Evolutionary conservation across 2,888 invertebrate genomes (phyloP), one percentile per base, ranked within the genome.

Genomic region (Acheta domesticus): DNA sequence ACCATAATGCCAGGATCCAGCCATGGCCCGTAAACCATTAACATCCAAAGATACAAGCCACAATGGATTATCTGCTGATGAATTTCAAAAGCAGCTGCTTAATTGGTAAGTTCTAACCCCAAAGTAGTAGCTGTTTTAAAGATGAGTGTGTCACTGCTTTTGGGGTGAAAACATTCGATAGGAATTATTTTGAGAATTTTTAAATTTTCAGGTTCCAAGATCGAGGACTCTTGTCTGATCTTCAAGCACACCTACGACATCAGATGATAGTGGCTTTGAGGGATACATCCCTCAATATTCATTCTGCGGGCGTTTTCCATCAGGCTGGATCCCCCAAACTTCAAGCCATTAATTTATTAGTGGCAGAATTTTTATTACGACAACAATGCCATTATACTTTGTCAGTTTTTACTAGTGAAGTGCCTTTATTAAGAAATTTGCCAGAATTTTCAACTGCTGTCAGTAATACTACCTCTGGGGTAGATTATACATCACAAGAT

Each of bases 361-460:
- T 92, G 76, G 90, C 90, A 12, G 92, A 92, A 85, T 91, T 90
- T 86, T 86, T 92, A 79, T 83, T 91, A 73, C 86, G 87, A 78
- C 86, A 91, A 88, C 88, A 90, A 49, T 90, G 90, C 83, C 89
- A 87, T 82, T 91, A 91, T 84, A 88, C 89, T 8, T 85, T 91
- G 2, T 91, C 91, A 2, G 89, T 91, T 77, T 91, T 91, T 84
- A 86, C 89, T 77, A 89, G 91, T 5, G 92, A 92, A 86, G 90
- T 91, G 79, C 90, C 89, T 0, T 84, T 89, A 73, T 86, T 88
- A 23, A 89, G 88, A 83, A 89, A 89, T 86, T 86, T 89, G 81
- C 89, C 90, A 83, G 87, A 87, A 19, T 88, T 88, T 82, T 86
- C 88, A 4, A 86, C 80, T 80, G 36, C 74, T 23, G 48, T 76